Base-by-base conservation (phyloP, 1,140 invertebrate species). In the Uloborus diversus region DNA sequence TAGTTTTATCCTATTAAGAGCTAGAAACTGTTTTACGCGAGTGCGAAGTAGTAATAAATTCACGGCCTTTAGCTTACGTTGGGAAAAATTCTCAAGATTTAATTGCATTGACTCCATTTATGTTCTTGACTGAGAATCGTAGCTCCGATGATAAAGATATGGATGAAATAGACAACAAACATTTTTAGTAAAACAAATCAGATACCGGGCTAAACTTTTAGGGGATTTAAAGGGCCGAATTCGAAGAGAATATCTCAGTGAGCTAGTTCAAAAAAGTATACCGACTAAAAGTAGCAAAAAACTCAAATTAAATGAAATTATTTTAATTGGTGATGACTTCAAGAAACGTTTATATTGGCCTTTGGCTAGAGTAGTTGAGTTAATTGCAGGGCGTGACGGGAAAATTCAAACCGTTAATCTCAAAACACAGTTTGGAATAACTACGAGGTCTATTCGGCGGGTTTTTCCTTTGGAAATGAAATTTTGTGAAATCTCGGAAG, bases 101-200 rank as follows among this genome's bases (percentile, higher is more conserved):
- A 13, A 68, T 57, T n/a, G 32, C 75, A 47, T 42, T 79, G 4
- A 64, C 47, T 3, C 37, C 30, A 23, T 14, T 28, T 4, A 62
- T 53, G 57, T 76, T 76, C 35, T 51, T 76, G 30, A 17, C 62
- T 23, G 61, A 62, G 20, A 75, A 62, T 23, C 56, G 25, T 7
- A 32, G 14, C 7, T 62, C 25, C 3, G 33, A 51, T 27, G 56
- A 28, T 62, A 14, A 33, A 20, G 57, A 75, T 51, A 62, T 75
- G 28, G 57, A 76, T 35, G 20, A 5, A 1, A 17, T 53, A 28
- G 57, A 53, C 42, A 37, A 20, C 7, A 3, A 27, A 14, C 32
- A 20, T 35, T n/a, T 11, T 42, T n/a, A 25, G 20, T 64, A 13
- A 13, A 7, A 9, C 20, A 28, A 59, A 28, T 28, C 5, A 28